These are phyloP conservation scores for Zaprionus tsacasi DNA, from an alignment of 1,140 invertebrate species.

Conservation along the genomic window DNA sequence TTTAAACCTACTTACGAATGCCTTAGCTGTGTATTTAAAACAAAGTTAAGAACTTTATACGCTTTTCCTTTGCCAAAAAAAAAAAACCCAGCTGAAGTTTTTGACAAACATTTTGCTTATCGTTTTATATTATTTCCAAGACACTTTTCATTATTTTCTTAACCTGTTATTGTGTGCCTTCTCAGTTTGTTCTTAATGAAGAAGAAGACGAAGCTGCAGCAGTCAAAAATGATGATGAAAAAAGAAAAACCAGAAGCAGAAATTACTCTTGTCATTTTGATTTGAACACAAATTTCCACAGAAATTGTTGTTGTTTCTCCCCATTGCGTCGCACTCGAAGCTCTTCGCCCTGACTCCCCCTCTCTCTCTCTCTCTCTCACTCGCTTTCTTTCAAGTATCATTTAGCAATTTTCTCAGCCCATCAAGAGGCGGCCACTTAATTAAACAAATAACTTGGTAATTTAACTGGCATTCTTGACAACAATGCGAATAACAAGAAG, in stretches of 20 bases:
- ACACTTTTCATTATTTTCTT: slow-evolving; percentile 34
- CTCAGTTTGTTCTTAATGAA: slow-evolving; percentile 46
- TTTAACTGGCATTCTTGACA: slow-evolving; percentile 69
- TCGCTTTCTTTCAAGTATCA: slow-evolving; percentile 54
- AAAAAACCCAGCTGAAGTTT: background rate
- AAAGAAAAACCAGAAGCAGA: slow-evolving; percentile 47
- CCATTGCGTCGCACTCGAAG: slow-evolving; percentile 66
- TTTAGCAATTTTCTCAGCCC: slow-evolving; percentile 66
- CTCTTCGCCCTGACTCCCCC: slow-evolving; percentile 10
- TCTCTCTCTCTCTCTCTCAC: background rate
- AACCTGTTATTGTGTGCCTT: slow-evolving; percentile 49
- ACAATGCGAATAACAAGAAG: slow-evolving; percentile 2
- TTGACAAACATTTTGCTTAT: slow-evolving; percentile 26
- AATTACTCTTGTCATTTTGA: slow-evolving; percentile 71
- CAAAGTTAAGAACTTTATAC: slow-evolving; percentile 52
- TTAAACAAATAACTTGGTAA: slow-evolving; percentile 77
- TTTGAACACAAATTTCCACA: slow-evolving; percentile 73
- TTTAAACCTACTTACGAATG: slow-evolving; percentile 3
- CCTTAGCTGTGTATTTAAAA: slow-evolving; percentile 30
- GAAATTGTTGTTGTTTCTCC: slow-evolving; percentile 82
- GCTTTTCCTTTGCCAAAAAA: background rate
- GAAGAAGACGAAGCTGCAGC: slow-evolving; percentile 28
- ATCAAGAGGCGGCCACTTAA: slow-evolving; percentile 67
- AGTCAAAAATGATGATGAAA: slow-evolving; percentile 15
- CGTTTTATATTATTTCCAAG: slow-evolving; percentile 49